These are phyloP conservation scores for Trypoxylon attenuatum DNA, from an alignment of 2,888 invertebrate genomes.

Conservation along the genomic window DNA sequence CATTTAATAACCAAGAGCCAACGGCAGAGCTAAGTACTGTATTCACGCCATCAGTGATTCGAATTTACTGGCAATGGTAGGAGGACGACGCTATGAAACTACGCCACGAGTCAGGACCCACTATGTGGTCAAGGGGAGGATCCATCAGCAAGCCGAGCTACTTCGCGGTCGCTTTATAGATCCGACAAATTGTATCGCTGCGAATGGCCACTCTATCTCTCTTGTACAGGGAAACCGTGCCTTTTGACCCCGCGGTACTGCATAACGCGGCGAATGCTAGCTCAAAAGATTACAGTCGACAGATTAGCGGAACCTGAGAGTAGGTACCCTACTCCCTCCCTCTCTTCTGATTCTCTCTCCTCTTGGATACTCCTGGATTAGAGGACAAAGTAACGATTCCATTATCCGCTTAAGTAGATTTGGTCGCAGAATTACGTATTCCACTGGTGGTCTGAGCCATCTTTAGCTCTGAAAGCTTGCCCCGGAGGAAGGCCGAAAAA, in stretches of 20 bases:
- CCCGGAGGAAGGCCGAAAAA: not conserved
- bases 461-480: not conserved
- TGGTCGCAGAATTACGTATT: conserved; percentile 16
- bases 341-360: not conserved
- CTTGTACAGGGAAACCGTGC: conserved; percentile 1
- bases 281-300: conserved; percentile 42
- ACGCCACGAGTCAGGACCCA: conserved; percentile 33
- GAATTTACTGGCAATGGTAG: conserved; percentile 37
- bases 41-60: conserved; percentile 27
- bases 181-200: conserved; percentile 49
- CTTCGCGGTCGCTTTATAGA: conserved; percentile 50
- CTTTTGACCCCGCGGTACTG: conserved; percentile 11
- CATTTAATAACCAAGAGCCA: conserved; percentile 33
- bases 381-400: conserved; percentile 28
- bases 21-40: not conserved
- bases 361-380: conserved; percentile 23
- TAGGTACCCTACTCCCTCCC: conserved; percentile 11
- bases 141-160: conserved; percentile 47
- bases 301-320: conserved; percentile 43
- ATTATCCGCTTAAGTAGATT: conserved; percentile 30
- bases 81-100: conserved; percentile 36
- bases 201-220: conserved; percentile 29
- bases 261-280: not conserved
- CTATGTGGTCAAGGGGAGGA: conserved; percentile 25
- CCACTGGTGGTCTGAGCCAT: not conserved